Evolutionary conservation across 2,113 vertebrate species (phyloP).

Genomic region (Scomber japonicus): DNA sequence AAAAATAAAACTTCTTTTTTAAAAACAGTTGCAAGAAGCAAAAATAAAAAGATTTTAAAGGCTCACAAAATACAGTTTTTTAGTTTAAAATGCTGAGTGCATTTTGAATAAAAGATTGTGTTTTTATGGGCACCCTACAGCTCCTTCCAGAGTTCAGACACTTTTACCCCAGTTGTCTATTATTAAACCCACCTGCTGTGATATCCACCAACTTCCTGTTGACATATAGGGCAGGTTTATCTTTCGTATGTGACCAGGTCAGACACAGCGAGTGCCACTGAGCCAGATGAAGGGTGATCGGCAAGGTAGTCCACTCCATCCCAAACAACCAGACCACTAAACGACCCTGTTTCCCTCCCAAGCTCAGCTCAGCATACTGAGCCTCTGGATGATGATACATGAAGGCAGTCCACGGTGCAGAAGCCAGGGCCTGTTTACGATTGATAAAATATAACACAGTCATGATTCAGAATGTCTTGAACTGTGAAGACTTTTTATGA

Average conservation of each 20-base stretch:
- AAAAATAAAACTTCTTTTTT: background rate
- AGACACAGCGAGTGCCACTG: constrained; percentile 87
- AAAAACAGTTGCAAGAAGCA: background rate
- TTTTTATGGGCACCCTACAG: no score
- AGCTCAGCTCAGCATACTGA: constrained; percentile 77
- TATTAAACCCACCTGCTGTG: constrained; percentile 34
- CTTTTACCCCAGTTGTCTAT: no score
- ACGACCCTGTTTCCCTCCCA: constrained; percentile 63
- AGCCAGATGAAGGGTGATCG: constrained; percentile 39
- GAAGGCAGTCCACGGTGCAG: constrained; percentile 83
- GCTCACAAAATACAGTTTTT: background rate
- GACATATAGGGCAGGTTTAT: constrained; percentile 81
- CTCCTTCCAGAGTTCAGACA: background rate
- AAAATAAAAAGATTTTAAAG: background rate
- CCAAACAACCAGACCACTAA: constrained; percentile 86
- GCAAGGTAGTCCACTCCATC: constrained; percentile 53
- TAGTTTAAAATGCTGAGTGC: no score
- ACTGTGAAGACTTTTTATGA: background rate
- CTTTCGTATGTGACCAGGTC: constrained; percentile 78
- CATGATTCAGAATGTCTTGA: background rate
- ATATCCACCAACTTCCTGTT: constrained; percentile 60
- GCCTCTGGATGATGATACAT: constrained; percentile 79
- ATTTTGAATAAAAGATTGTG: no score
- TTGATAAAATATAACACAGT: background rate
- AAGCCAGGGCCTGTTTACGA: background rate